phyloP scores from a whole-genome alignment of 2,113 vertebrate genomes.

The Bubalus kerabau region DNA sequence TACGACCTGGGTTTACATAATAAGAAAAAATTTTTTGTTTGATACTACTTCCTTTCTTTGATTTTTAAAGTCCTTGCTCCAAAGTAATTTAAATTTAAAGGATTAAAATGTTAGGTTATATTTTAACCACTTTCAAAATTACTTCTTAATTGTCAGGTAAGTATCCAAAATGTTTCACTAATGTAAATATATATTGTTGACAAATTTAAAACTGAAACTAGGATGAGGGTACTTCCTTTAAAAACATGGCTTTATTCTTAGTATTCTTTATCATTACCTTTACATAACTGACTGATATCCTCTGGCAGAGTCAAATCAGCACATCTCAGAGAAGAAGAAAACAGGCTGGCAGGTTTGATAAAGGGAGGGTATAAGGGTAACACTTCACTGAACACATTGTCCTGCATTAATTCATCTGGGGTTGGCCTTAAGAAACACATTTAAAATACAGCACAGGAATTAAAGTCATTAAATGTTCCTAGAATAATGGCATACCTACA shows the following conservation, averaged over 20 bases:
- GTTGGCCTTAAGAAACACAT: constrained; percentile 83
- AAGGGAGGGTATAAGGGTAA: constrained; percentile 84
- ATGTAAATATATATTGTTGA: neutral
- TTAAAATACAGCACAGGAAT: constrained; percentile 1
- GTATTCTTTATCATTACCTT: constrained; percentile 83
- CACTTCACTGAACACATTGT: constrained; percentile 86
- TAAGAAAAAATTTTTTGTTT: neutral
- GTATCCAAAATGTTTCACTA: neutral
- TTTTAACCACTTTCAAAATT: constrained; percentile 20
- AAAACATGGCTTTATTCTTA: neutral
- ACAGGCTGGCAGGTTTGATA: constrained; percentile 87
- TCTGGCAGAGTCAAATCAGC: constrained; percentile 92
- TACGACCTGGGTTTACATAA: neutral
- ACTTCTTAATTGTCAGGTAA: neutral
- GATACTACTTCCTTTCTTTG: neutral
- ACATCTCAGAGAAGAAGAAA: constrained; percentile 93
- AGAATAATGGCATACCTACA: neutral
- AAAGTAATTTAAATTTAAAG: neutral
- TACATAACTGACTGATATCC: constrained; percentile 91
- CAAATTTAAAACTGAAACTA: neutral
- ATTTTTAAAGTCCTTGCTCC: neutral
- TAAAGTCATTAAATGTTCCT: neutral
- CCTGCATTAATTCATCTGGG: constrained; percentile 86
- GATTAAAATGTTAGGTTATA: neutral
- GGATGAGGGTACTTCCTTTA: neutral